Evolutionary conservation across 2,797 vertebrate species (phyloP).

Genomic region (Streptopelia turtur): DNA sequence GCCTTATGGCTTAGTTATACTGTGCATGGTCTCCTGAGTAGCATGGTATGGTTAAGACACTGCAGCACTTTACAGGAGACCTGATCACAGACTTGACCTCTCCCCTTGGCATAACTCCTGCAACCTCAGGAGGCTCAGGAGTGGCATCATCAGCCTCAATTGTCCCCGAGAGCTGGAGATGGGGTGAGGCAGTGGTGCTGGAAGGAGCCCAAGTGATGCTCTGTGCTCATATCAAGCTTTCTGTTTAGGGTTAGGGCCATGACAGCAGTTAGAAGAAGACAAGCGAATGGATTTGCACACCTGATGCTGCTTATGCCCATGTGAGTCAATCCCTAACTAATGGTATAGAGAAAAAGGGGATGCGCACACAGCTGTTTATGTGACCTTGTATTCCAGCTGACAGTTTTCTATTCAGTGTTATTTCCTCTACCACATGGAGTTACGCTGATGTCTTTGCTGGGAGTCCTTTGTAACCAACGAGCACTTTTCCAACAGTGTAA

Average conservation of each 20-base stretch:
- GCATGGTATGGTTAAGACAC: rapidly evolving
- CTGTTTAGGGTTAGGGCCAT: background rate
- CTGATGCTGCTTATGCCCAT: background rate
- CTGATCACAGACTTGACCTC: background rate
- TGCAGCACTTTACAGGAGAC: background rate
- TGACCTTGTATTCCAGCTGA: background rate
- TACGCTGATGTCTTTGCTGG: background rate
- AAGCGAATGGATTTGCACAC: background rate
- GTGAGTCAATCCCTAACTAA: background rate
- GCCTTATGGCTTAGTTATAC: background rate
- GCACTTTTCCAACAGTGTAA: background rate
- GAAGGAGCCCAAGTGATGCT: background rate
- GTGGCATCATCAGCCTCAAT: background rate
- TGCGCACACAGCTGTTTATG: rapidly evolving
- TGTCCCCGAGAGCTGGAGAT: rapidly evolving
- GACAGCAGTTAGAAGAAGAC: background rate
- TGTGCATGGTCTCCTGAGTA: rapidly evolving
- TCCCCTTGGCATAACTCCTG: background rate
- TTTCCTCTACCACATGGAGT: background rate
- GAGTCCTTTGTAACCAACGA: background rate
- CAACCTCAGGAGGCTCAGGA: background rate
- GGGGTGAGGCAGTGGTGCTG: no score
- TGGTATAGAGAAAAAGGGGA: background rate
- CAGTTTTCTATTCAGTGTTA: background rate
- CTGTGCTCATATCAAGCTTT: background rate